These are phyloP conservation scores for Toxotes lorentzi DNA, from an alignment of 2,797 vertebrate genomes.

Conservation along the genomic window DNA sequence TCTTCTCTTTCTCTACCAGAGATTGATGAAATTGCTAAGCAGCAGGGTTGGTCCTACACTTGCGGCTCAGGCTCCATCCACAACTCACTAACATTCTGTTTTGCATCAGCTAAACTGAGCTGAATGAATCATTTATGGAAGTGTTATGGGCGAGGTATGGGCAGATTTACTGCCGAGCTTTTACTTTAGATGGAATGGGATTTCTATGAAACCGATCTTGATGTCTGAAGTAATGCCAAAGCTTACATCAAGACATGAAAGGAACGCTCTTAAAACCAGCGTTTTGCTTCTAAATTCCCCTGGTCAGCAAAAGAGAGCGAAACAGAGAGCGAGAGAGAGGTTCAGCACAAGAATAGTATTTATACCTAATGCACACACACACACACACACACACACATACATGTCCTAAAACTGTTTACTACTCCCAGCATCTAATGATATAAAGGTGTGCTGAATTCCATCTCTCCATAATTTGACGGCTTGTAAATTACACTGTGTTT, in stretches of 20 bases:
- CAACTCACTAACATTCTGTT: constrained; percentile 84
- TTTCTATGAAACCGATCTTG: constrained; percentile 85
- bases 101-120: constrained; percentile 86
- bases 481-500: constrained; percentile 30
- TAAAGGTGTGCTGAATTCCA: constrained; percentile 42
- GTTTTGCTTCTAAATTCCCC: constrained; percentile 81
- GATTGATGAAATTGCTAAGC: constrained; percentile 80
- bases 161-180: constrained; percentile 86
- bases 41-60: constrained; percentile 70
- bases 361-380: constrained; percentile 44
- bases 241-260: constrained; percentile 85
- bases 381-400: not conserved
- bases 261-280: constrained; percentile 80
- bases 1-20: constrained; percentile 54
- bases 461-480: constrained; percentile 29
- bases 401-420: constrained; percentile 32
- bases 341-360: constrained; percentile 44
- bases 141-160: constrained; percentile 83
- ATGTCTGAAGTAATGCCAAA: constrained; percentile 85
- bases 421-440: constrained; percentile 33
- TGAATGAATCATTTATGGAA: constrained; percentile 87
- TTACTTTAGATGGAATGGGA: constrained; percentile 84
- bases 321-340: constrained; percentile 34
- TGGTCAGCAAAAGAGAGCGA: constrained; percentile 75
- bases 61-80: constrained; percentile 69